Evolutionary conservation across 2,797 vertebrate genomes (phyloP).

Genomic region (Gouania willdenowi): DNA sequence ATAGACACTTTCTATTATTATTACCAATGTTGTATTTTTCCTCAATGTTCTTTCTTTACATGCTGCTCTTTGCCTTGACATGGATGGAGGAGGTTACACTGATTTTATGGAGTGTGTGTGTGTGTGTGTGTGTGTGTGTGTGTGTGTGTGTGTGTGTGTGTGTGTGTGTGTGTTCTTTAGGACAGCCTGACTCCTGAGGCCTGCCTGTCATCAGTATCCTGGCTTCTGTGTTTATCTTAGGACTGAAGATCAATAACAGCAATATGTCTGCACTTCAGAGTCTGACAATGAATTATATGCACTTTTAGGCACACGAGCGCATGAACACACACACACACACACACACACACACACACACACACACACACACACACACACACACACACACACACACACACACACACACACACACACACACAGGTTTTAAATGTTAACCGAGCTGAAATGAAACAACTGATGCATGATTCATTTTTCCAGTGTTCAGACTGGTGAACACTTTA

Average conservation of each 20-base stretch:
- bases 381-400: neutral
- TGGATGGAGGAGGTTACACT: too few species aligned
- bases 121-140: constrained; percentile 14
- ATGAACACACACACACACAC: constrained; percentile 36
- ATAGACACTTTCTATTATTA: too few species aligned
- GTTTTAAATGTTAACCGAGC: too few species aligned
- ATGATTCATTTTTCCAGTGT: too few species aligned
- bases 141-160: constrained; percentile 12
- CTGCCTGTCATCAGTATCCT: constrained; percentile 64
- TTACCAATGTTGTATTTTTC: too few species aligned
- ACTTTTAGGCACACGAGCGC: constrained; percentile 73
- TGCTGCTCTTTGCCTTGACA: too few species aligned
- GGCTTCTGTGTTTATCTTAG: constrained; percentile 76
- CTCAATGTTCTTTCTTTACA: too few species aligned
- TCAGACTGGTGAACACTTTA: too few species aligned
- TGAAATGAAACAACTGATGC: too few species aligned
- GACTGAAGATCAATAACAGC: constrained; percentile 84
- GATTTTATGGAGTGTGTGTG: too few species aligned
- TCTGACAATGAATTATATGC: constrained; percentile 73
- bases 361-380: constrained; percentile 5
- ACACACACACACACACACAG: too few species aligned
- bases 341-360: constrained; percentile 15
- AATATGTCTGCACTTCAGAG: constrained; percentile 83
- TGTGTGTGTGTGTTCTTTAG: constrained; percentile 54
- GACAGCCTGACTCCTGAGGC: constrained; percentile 48